These are phyloP conservation scores for Morinoia aosen DNA, from an alignment of 2,888 invertebrate genomes.

Conservation along the genomic window DNA sequence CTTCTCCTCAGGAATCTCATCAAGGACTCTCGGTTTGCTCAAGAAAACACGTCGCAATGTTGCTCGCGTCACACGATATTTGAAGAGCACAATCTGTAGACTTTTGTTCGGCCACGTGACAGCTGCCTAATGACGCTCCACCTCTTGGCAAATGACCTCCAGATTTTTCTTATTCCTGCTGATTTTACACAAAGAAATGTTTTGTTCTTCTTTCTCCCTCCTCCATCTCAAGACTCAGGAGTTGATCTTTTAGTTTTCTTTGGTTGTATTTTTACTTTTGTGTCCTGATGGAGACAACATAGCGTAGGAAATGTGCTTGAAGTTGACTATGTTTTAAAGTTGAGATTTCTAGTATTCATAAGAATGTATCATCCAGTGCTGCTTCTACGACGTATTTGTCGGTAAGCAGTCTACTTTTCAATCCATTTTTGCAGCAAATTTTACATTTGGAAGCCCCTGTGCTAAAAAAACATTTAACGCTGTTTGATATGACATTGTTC, in stretches of 20 bases:
- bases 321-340: neutral
- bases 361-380: neutral
- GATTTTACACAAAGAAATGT: neutral
- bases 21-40: slow-evolving; percentile 46
- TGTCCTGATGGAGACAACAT: neutral
- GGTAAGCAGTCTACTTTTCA: too few species aligned
- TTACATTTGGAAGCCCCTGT: too few species aligned
- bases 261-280: neutral
- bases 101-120: slow-evolving; percentile 20
- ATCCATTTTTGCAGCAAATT: too few species aligned
- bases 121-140: slow-evolving; percentile 8
- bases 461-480: too few species aligned
- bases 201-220: neutral
- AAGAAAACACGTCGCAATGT: slow-evolving; percentile 51
- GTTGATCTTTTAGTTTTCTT: neutral
- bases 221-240: too few species aligned
- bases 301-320: neutral
- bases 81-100: slow-evolving; percentile 10
- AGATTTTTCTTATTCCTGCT: neutral
- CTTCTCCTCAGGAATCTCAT: slow-evolving; percentile 40
- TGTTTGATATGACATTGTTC: too few species aligned
- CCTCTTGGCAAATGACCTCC: neutral
- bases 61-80: neutral
- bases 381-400: too few species aligned
- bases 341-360: neutral